Evolutionary conservation across 2,113 vertebrate species (phyloP), one percentile per base, ranked within the genome.

Genomic region (Microcebus jonahi): DNA sequence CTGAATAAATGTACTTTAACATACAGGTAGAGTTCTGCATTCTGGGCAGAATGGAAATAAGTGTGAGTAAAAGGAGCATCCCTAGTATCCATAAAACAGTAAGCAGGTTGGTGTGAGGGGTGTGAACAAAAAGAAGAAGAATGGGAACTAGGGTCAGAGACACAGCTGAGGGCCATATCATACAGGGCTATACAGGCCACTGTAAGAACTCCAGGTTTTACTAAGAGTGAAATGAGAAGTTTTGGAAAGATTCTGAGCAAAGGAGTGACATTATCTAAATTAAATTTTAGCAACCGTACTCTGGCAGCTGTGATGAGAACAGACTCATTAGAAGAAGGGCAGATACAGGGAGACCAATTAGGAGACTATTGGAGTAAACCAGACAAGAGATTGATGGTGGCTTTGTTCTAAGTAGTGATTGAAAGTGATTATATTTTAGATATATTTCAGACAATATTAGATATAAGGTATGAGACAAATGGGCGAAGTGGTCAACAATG

Each of bases 271-370:
- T 18, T 27, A 80, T 61, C 36, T 57, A 87, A 90, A 87, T 90
- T 83, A 80, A 65, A 91, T 67, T 84, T 88, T 80, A 96, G 61
- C n/a, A 91, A 63, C 29, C 17, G 83, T 87, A 71, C 21, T 68
- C 57, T 82, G 45, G n/a, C 25, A 68, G 73, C 29, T 93, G 7
- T n/a, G 39, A 86, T 90, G 29, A 90, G 11, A 92, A 93, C 6
- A 75, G 42, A 76, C 36, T 91, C 21, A 61, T 53, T 20, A 31
- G 53, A 75, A 67, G 50, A 70, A 90, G 13, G 25, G 27, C 61
- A 76, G 76, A 61, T 27, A n/a, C 10, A 70, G 76, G 23, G 25
- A 93, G 8, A 93, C 21, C 71, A 59, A 11, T 57, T n/a, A 91
- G 67, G 50, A 96, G 12, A 88, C 65, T 55, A 71, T 1, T 76